These are phyloP conservation scores for Dysidea cf. avara DNA, from an alignment of 37 sponge, comb jelly and placozoan genomes.

Conservation along the genomic window DNA sequence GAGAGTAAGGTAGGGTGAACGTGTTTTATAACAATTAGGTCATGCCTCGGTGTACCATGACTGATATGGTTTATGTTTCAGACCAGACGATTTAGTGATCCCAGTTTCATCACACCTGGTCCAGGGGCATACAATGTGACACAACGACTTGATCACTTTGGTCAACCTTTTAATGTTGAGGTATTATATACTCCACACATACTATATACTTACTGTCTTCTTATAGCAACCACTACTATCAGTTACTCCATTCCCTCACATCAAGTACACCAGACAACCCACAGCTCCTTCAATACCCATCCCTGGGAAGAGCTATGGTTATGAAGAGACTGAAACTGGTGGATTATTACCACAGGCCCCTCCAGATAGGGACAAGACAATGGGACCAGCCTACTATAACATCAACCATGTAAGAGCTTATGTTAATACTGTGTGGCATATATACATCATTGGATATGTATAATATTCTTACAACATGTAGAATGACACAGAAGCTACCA, in stretches of 20 bases:
- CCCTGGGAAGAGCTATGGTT: constrained; percentile 81
- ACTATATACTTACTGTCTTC: constrained; percentile 12
- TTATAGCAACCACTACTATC: no score
- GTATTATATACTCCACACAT: neutral
- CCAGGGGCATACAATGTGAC: constrained; percentile 85
- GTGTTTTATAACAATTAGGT: neutral
- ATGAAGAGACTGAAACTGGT: constrained; percentile 79
- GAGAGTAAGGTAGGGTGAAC: constrained; percentile 63
- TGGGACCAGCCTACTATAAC: constrained; percentile 96
- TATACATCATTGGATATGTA: neutral
- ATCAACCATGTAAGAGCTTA: constrained; percentile 36
- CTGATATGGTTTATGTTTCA: constrained; percentile 3
- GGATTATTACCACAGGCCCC: constrained; percentile 67
- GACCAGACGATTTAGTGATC: constrained; percentile 63
- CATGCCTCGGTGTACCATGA: neutral
- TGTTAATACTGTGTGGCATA: no score
- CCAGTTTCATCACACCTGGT: constrained; percentile 69
- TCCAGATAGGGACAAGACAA: constrained; percentile 64
- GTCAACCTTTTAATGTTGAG: constrained; percentile 13
- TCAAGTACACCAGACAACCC: constrained; percentile 62
- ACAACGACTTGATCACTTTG: constrained; percentile 40
- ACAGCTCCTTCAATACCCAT: constrained; percentile 93
- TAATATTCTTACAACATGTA: neutral
- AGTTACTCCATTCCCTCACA: neutral
- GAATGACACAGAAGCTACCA: constrained; percentile 54